Evolutionary conservation across 2,113 vertebrate genomes (phyloP), one percentile per base, ranked within the genome.

Genomic region (Proteles cristata): DNA sequence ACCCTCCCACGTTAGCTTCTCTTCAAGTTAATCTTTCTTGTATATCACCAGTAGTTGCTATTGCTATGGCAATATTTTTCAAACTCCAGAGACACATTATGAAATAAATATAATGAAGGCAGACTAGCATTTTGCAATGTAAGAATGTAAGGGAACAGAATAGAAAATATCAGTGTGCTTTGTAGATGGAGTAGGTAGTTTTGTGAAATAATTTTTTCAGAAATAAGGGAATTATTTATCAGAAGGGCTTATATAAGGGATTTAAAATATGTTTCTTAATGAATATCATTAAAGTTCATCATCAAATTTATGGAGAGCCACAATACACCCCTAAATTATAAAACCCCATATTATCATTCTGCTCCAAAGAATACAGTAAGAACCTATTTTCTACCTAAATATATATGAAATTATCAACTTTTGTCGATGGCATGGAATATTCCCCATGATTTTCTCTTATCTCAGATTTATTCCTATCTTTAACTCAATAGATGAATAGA

Each of bases 11-110:
- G 11, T 68, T 43, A 58, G 31, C 25, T 19, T 92, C 28, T 83
- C 23, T 96, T 88, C 63, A 69, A 68, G 65, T 88, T 94, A 81
- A 74, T 58, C 55, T 94, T 85, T 84, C 33, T 25, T 76, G 50
- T 25, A 43, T 39, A 39, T 17, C 33, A 48, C 23, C 19, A 11
- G 21, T 65, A 85, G 39, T 31, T 74, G 71, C 28, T 84, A 31
- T 53, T 63, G n/a, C 7, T 68, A 45, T 0, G 9, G 17, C 17
- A 73, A 6, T 77, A 55, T 82, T 95, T 85, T 85, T 74, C 53
- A 80, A 55, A 65, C 4, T 16, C 11, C 39, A 61, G n/a, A 63
- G 76, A 55, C 33, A 69, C 5, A 28, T 26, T n/a, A 23, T 50
- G 25, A 76, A 77, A n/a, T 77, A 88, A 33, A 94, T 79, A 8